These are phyloP conservation scores for Amiota minor DNA, from an alignment of 2,888 invertebrate species.

Conservation along the genomic window DNA sequence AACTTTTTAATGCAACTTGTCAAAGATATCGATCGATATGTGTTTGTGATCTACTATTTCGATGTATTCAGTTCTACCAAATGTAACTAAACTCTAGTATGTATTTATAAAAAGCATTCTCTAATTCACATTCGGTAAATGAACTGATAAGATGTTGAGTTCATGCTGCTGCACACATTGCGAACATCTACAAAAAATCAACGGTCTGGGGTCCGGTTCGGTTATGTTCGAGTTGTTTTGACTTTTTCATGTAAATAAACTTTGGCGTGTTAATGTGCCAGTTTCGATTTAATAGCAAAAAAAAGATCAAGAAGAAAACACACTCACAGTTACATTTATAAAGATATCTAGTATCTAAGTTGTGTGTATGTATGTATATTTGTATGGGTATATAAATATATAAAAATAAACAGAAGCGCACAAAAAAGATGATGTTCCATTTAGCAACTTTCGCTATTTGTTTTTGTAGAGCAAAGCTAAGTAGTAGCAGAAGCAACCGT, in stretches of 20 bases:
- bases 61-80: no score
- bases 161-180: no score
- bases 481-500: slow-evolving; percentile 33
- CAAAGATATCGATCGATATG: no score
- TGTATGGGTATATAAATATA: slow-evolving; percentile 10
- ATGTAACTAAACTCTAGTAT: no score
- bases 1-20: no score
- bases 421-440: slow-evolving; percentile 63
- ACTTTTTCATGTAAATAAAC: slow-evolving; percentile 22
- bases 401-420: slow-evolving; percentile 26
- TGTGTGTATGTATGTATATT: neutral
- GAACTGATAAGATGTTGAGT: no score
- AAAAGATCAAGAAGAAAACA: neutral
- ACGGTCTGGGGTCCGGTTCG: slow-evolving; percentile 2
- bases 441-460: slow-evolving; percentile 60
- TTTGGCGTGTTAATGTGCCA: slow-evolving; percentile 20
- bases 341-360: neutral
- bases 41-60: no score
- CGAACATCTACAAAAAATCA: no score
- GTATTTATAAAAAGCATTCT: no score
- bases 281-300: slow-evolving; percentile 22
- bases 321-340: slow-evolving; percentile 29
- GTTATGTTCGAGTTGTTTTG: neutral
- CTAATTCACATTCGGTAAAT: no score
- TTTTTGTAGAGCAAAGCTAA: neutral